These are phyloP conservation scores for Craniophora ligustri DNA, from an alignment of 2,888 invertebrate genomes.

Conservation along the genomic window DNA sequence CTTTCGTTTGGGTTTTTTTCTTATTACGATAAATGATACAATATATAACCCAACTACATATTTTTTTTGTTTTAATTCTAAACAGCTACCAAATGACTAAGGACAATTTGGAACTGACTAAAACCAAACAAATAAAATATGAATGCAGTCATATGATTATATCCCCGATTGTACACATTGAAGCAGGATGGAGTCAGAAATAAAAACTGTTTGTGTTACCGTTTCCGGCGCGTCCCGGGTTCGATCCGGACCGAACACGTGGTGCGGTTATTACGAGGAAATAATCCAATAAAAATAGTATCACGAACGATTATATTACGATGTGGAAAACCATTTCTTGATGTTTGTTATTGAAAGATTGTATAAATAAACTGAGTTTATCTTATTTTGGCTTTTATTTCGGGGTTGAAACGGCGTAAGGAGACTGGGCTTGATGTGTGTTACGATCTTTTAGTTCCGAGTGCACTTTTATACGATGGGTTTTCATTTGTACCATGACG, in stretches of 20 bases:
- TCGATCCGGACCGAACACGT: constrained; percentile 77
- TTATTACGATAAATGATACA: too few relatives aligned
- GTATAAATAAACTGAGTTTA: constrained; percentile 53
- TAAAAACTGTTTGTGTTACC: constrained; percentile 87
- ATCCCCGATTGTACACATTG: constrained; percentile 49
- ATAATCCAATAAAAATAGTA: constrained; percentile 85
- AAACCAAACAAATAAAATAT: constrained; percentile 47
- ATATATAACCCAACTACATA: too few relatives aligned
- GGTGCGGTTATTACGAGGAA: constrained; percentile 82
- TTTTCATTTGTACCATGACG: neutral
- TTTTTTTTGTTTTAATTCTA: too few relatives aligned
- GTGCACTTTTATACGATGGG: constrained; percentile 6
- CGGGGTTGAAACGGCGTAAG: neutral
- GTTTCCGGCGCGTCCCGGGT: constrained; percentile 83
- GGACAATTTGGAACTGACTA: neutral
- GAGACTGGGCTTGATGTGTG: neutral
- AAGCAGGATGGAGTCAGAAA: constrained; percentile 84
- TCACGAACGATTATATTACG: constrained; percentile 75
- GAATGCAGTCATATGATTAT: constrained; percentile 36
- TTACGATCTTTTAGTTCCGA: neutral
- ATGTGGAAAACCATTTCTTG: constrained; percentile 56
- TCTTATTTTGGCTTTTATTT: neutral
- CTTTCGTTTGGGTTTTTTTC: too few relatives aligned
- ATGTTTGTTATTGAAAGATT: constrained; percentile 54
- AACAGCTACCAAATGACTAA: neutral